phyloP scores from a whole-genome alignment of 2,113 vertebrate genomes.

The Rutilus rutilus region DNA sequence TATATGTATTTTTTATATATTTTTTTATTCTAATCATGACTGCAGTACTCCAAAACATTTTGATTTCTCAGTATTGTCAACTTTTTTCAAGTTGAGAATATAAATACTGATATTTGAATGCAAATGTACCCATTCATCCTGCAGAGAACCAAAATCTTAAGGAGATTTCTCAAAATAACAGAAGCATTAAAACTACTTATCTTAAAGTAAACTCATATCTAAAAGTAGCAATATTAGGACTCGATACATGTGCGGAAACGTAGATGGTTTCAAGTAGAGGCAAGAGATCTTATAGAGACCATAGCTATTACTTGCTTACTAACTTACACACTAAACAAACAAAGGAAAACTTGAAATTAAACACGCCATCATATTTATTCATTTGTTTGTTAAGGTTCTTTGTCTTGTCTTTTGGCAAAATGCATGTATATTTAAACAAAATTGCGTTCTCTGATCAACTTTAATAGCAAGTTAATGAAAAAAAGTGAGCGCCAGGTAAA shows the following conservation, averaged over 20 bases:
- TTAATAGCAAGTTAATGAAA: neutral
- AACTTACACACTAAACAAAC: neutral
- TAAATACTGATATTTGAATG: neutral
- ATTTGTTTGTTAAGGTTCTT: neutral
- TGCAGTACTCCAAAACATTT: neutral
- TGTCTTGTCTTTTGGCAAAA: neutral
- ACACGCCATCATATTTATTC: neutral
- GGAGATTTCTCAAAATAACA: neutral
- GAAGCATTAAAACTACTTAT: neutral
- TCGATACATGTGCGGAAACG: neutral
- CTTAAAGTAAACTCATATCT: neutral
- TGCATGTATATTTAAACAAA: neutral
- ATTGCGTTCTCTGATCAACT: neutral
- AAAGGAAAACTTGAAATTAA: neutral
- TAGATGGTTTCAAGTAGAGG: neutral
- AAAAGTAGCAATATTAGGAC: neutral
- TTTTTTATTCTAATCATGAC: neutral
- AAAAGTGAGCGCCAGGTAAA: neutral
- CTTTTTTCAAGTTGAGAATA: neutral
- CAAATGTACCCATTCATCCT: neutral
- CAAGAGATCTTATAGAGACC: neutral
- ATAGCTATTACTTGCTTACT: neutral
- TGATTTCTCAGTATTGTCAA: neutral
- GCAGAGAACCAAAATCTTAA: neutral
- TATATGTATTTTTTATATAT: neutral